These are phyloP conservation scores for Sebastes itinus DNA, from an alignment of 2,797 vertebrate genomes.

Conservation along the genomic window DNA sequence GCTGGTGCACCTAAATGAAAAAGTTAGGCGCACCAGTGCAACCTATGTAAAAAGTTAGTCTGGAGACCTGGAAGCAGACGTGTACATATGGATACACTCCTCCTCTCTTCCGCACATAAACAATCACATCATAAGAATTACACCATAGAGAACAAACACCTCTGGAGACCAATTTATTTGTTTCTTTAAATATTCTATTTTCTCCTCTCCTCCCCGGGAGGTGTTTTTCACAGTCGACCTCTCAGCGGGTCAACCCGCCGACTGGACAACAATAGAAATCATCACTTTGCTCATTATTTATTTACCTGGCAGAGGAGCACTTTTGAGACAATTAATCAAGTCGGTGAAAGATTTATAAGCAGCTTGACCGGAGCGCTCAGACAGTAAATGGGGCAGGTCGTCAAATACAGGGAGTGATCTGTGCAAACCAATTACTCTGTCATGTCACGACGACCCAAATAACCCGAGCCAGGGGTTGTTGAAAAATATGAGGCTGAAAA, in stretches of 20 bases:
- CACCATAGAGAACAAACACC: conserved; percentile 8
- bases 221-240: conserved; percentile 58
- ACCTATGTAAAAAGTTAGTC: too few species aligned
- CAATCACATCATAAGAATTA: conserved; percentile 4
- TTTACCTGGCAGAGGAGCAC: conserved; percentile 76
- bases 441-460: conserved; percentile 74
- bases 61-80: not conserved
- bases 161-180: conserved; percentile 34
- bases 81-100: not conserved
- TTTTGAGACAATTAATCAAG: conserved; percentile 82
- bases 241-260: conserved; percentile 55
- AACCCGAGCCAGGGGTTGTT: conserved; percentile 51
- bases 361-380: conserved; percentile 71
- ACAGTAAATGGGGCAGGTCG: conserved; percentile 74
- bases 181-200: conserved; percentile 54
- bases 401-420: conserved; percentile 75
- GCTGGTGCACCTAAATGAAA: too few species aligned
- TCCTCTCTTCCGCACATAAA: not conserved
- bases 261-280: conserved; percentile 76
- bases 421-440: conserved; percentile 76
- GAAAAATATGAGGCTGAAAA: conserved; percentile 65
- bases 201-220: conserved; percentile 17
- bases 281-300: conserved; percentile 79
- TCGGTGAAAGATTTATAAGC: conserved; percentile 79
- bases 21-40: too few species aligned